Conservation (phyloP, 1,140 invertebrate species). For the Leptopilina boulardi region DNA sequence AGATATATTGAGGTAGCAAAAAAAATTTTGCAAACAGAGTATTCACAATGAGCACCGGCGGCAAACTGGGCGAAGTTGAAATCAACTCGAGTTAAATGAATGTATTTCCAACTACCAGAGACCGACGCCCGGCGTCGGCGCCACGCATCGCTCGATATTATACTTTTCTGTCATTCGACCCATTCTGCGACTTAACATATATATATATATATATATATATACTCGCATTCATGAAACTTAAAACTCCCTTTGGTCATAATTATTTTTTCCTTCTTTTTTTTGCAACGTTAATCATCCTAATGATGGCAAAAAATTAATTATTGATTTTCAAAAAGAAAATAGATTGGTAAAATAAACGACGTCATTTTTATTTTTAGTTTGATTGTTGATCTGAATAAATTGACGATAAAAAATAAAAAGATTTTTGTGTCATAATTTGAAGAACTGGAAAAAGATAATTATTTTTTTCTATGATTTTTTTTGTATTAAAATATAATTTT, state of each 20-base stretch:
- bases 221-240: background rate
- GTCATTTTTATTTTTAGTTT: too few species aligned
- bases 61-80: conserved; percentile 59
- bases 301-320: too few species aligned
- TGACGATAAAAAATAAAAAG: too few species aligned
- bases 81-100: background rate
- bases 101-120: conserved; percentile 38
- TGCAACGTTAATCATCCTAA: too few species aligned
- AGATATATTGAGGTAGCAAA: background rate
- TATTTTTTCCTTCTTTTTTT: conserved; percentile 35
- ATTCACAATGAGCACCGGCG: conserved; percentile 57
- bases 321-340: background rate
- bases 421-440: too few species aligned
- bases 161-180: conserved; percentile 32
- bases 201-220: too few species aligned
- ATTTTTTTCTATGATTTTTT: too few species aligned
- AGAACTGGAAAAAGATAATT: too few species aligned
- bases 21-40: background rate
- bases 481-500: too few species aligned
- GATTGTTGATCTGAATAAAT: too few species aligned
- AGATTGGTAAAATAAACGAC: too few species aligned
- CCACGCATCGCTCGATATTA: conserved; percentile 66
- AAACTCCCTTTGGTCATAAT: background rate
- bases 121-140: conserved; percentile 63
- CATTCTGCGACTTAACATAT: conserved; percentile 21